Evolutionary conservation across 2,113 vertebrate genomes (phyloP).

Genomic region (Cheilinus undulatus): DNA sequence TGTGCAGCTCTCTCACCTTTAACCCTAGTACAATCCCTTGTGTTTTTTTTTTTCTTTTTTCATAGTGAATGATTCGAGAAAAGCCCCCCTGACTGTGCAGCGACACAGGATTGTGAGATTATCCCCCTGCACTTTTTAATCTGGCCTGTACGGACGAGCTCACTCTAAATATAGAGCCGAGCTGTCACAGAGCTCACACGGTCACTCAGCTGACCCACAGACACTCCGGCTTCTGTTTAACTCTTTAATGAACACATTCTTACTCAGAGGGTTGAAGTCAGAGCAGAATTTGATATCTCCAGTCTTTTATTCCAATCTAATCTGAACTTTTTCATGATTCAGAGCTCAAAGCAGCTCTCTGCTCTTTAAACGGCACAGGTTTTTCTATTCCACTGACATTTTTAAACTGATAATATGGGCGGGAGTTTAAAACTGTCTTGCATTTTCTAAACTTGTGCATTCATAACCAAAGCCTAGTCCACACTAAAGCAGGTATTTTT

Average conservation of each 20-base stretch:
- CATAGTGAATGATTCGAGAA: constrained; percentile 30
- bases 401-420: too few species aligned
- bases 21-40: constrained; percentile 4
- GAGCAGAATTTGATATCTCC: background rate
- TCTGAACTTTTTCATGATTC: background rate
- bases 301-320: background rate
- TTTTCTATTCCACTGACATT: too few species aligned
- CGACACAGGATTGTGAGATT: constrained; percentile 57
- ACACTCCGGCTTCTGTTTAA: background rate
- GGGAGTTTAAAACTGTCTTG: too few species aligned
- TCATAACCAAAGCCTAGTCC: too few species aligned
- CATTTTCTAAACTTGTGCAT: too few species aligned
- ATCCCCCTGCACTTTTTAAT: constrained; percentile 66
- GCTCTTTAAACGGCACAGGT: too few species aligned
- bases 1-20: background rate
- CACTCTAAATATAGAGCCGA: constrained; percentile 62
- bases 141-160: constrained; percentile 49
- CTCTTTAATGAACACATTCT: background rate
- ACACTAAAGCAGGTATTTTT: too few species aligned
- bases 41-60: constrained; percentile 4
- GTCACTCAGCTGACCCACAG: constrained; percentile 33
- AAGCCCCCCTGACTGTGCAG: constrained; percentile 23
- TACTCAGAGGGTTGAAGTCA: background rate
- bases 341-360: background rate
- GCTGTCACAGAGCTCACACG: constrained; percentile 64